These are phyloP conservation scores for Norana najaformis DNA, from an alignment of 2,888 invertebrate genomes.

Conservation along the genomic window DNA sequence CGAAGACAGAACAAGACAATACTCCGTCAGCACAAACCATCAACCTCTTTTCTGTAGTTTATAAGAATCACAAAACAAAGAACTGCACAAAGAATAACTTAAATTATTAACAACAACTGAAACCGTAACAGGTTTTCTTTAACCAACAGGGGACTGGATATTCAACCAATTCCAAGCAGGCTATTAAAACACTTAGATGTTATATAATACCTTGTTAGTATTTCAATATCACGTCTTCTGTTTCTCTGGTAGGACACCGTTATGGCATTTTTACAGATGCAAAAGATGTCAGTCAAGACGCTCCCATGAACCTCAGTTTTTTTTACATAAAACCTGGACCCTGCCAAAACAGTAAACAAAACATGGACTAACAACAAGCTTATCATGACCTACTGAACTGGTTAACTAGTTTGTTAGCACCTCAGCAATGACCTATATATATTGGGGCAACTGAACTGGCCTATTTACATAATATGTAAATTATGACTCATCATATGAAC, in stretches of 20 bases:
- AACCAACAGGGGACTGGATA: too few species aligned
- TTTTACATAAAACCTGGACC: constrained; percentile 54
- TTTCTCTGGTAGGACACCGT: constrained; percentile 16
- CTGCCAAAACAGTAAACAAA: constrained; percentile 44
- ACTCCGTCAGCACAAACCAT: too few species aligned
- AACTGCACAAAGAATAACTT: too few species aligned
- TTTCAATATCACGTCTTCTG: background rate
- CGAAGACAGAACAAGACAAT: too few species aligned
- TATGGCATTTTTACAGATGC: constrained; percentile 18
- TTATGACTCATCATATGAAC: too few species aligned
- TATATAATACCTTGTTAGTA: background rate
- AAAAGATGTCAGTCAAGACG: constrained; percentile 59
- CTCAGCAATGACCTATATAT: background rate
- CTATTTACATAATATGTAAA: too few species aligned
- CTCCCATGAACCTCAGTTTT: constrained; percentile 60
- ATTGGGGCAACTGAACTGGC: too few species aligned
- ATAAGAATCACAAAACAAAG: too few species aligned
- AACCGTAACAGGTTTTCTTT: too few species aligned
- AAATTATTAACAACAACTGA: too few species aligned
- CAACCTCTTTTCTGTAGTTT: too few species aligned
- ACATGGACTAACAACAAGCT: background rate
- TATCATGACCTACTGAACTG: background rate
- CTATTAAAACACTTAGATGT: background rate
- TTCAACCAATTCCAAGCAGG: too few species aligned
- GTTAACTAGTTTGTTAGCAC: background rate